phyloP scores from a whole-genome alignment of 2,888 invertebrate species.

The Pimpla rufipes region DNA sequence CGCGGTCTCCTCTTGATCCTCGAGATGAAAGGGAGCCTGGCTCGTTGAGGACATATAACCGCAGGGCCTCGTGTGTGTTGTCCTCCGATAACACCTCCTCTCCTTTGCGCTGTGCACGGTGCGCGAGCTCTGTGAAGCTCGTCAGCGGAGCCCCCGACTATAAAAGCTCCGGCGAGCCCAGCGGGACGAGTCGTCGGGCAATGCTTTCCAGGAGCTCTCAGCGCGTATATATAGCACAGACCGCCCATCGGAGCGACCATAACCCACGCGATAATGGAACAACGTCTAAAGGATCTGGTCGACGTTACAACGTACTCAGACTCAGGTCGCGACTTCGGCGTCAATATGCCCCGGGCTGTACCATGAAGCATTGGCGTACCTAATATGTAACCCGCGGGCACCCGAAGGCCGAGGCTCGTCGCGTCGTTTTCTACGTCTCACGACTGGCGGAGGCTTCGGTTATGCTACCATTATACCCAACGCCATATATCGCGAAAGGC shows the following conservation, averaged over 20 bases:
- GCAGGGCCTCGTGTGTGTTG: constrained; percentile 36
- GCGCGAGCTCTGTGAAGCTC: constrained; percentile 23
- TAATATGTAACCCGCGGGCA: not conserved
- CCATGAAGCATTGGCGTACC: constrained; percentile 4
- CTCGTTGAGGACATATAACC: constrained; percentile 41
- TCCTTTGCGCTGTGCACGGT: not conserved
- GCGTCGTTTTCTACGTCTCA: constrained; percentile 9
- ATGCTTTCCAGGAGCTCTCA: not conserved
- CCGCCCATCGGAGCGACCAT: not conserved
- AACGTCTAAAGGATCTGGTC: constrained; percentile 50
- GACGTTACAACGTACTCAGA: constrained; percentile 14
- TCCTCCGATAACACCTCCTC: constrained; percentile 46
- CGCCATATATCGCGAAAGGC: constrained; percentile 23
- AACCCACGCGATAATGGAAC: constrained; percentile 63
- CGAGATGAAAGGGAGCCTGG: constrained; percentile 57
- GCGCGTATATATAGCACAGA: not conserved
- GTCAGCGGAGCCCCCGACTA: constrained; percentile 39
- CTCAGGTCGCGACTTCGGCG: constrained; percentile 26
- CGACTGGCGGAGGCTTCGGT: constrained; percentile 32
- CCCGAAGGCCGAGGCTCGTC: constrained; percentile 8
- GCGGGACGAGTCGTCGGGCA: constrained; percentile 28
- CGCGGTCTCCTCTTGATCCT: constrained; percentile 39
- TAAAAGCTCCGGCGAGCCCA: constrained; percentile 51
- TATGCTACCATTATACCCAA: constrained; percentile 48
- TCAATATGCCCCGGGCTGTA: constrained; percentile 40